Percentiles rank a stretch among this genome's conserved stretches.
Evolutionary conservation across 2,113 vertebrate species (phyloP).

Genomic region (Pedetes capensis): DNA sequence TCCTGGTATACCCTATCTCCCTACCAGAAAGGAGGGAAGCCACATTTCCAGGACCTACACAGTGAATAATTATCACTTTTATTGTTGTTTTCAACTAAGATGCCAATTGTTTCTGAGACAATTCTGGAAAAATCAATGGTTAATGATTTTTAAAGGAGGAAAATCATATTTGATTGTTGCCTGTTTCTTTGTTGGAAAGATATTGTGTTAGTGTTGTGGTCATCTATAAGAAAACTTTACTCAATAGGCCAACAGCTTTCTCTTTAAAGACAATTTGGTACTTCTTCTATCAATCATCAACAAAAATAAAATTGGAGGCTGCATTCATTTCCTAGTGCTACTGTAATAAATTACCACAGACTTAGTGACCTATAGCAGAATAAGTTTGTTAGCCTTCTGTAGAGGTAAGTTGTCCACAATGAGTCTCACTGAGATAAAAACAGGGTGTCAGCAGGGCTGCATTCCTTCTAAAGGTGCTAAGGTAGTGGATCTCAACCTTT

Average conservation of each 20-base stretch:
- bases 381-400: background rate
- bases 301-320: background rate
- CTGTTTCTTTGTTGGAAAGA: background rate
- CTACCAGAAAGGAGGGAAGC: background rate
- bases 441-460: background rate
- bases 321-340: background rate
- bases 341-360: background rate
- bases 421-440: background rate
- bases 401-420: background rate
- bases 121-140: background rate
- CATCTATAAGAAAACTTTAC: background rate
- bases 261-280: background rate
- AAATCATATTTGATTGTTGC: background rate
- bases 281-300: background rate
- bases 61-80: background rate
- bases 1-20: background rate
- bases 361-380: background rate
- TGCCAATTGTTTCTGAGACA: background rate
- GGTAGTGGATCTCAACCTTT: too few species aligned
- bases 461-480: background rate
- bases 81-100: background rate
- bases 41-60: background rate
- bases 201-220: background rate
- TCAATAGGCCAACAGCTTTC: background rate
- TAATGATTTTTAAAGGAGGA: background rate